A percentile compares a stretch with the other conserved stretches of the same genome.
phyloP scores from a whole-genome alignment of 2,888 invertebrate genomes.

The Dasypogon diadema region DNA sequence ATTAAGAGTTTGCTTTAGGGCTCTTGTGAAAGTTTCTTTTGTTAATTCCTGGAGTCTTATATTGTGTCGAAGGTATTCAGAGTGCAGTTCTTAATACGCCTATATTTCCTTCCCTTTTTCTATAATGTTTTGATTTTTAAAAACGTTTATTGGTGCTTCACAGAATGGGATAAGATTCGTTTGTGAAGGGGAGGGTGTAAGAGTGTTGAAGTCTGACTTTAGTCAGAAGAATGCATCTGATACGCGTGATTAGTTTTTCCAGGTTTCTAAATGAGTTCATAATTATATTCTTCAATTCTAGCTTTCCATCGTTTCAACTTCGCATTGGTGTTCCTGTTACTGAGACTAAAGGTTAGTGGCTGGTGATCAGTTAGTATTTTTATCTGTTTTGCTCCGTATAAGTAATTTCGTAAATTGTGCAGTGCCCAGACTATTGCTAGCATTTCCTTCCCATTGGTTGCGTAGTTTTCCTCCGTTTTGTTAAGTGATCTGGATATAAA shows the following conservation, averaged over 20 bases:
- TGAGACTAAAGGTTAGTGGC: constrained; percentile 48
- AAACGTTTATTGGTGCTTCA: constrained; percentile 10
- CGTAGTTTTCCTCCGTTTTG: constrained; percentile 55
- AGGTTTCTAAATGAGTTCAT: constrained; percentile 53
- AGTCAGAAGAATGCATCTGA: constrained; percentile 53
- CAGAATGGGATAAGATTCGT: not conserved
- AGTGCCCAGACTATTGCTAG: constrained; percentile 53
- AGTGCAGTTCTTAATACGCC: not conserved
- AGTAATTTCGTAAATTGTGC: constrained; percentile 52
- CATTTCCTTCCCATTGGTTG: constrained; percentile 53
- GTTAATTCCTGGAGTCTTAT: not conserved
- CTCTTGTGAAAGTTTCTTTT: constrained; percentile 22
- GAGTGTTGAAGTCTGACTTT: not conserved
- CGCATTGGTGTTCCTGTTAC: constrained; percentile 49
- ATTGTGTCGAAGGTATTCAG: not conserved
- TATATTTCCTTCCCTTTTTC: not conserved
- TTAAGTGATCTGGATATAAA: constrained; percentile 34
- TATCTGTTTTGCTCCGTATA: constrained; percentile 54
- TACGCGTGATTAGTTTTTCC: constrained; percentile 48
- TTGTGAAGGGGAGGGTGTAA: not conserved
- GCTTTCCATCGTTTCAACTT: constrained; percentile 55
- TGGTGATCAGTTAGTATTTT: constrained; percentile 56
- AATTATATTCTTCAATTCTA: constrained; percentile 54
- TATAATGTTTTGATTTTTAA: not conserved
- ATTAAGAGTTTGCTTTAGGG: constrained; percentile 37